Evolutionary conservation across 64 coral and sea anemone species (phyloP), one percentile per base, ranked within the genome.

Genomic region (Porites australiensis): DNA sequence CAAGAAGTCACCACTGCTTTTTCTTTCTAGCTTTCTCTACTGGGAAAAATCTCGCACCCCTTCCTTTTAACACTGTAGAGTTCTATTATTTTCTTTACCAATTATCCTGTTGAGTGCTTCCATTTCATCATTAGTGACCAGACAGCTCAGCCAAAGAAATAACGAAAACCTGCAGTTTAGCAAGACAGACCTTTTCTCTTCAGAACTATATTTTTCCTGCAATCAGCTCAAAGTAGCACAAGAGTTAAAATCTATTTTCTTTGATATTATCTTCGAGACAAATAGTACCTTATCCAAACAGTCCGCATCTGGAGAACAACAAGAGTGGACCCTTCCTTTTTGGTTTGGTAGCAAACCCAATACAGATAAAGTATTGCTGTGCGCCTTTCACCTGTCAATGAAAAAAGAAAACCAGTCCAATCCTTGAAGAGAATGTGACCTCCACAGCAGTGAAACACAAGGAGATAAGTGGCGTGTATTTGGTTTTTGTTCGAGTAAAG

Each of bases 1-100:
- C 21, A 72, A 88, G 43, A 88, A 88, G 19, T 88, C 86, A 54
- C 86, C 68, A 13, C 70, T 88, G 49, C 48, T 88, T 27, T 79
- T 58, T 57, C 58, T 78, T 18, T 73, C 84, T 45, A 87, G 53
- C 71, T 69, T 72, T n/a, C 53, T 72, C 16, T 72, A 87, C 18
- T 87, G 84, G 84, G 15, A 87, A n/a, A 8, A 55, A 58, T 70
- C 48, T 55, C 47, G 50, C 84, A 87, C n/a, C 66, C 66, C 23
- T 47, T n/a, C 51, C 82, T 66, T 16, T 44, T 62, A 9, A 72
- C 83, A 46, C n/a, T 74, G 18, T 3, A 21, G 27, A 50, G 55
- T 43, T 23, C 44, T 50, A 13, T 88, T 43, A 53, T 44, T 18
- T 44, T 13, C 18, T 57, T 74, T 53, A 72, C 51, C 14, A 50